Conservation (phyloP, 2,113 vertebrate genomes). For the Passerina amoena region DNA sequence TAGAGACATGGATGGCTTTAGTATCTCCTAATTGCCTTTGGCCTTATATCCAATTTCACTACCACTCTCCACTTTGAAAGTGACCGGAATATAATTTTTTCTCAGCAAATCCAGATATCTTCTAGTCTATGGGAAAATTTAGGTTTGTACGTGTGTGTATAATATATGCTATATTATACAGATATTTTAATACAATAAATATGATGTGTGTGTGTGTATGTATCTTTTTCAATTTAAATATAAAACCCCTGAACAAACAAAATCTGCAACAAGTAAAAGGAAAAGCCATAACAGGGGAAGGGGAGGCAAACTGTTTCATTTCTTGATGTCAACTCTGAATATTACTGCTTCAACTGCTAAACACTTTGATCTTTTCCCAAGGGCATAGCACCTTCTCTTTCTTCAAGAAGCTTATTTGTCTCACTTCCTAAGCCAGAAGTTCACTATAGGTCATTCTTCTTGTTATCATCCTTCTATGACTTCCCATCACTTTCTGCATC, state of each 20-base stretch:
- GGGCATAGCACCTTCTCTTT: not conserved
- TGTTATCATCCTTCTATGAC: not conserved
- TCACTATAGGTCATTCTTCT: not conserved
- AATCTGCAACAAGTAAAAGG: not conserved
- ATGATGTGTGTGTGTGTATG: accelerated
- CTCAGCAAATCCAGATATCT: not conserved
- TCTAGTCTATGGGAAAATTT: not conserved
- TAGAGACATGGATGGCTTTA: not conserved
- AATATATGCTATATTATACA: not conserved
- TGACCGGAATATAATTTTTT: not conserved
- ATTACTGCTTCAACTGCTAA: not conserved
- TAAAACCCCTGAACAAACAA: not conserved
- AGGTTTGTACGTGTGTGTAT: not conserved
- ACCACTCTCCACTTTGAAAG: not conserved
- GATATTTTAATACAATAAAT: not conserved
- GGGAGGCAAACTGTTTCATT: not conserved
- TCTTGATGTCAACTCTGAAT: not conserved
- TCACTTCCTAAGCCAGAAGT: not conserved
- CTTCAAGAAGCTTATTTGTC: not conserved
- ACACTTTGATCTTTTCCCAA: not conserved
- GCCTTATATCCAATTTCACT: not conserved
- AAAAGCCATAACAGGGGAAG: not conserved
- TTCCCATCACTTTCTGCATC: not conserved
- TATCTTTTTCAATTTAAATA: not conserved
- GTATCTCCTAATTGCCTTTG: not conserved